Conservation (phyloP, 2,113 vertebrate species). For the Baryphthengus martii region DNA sequence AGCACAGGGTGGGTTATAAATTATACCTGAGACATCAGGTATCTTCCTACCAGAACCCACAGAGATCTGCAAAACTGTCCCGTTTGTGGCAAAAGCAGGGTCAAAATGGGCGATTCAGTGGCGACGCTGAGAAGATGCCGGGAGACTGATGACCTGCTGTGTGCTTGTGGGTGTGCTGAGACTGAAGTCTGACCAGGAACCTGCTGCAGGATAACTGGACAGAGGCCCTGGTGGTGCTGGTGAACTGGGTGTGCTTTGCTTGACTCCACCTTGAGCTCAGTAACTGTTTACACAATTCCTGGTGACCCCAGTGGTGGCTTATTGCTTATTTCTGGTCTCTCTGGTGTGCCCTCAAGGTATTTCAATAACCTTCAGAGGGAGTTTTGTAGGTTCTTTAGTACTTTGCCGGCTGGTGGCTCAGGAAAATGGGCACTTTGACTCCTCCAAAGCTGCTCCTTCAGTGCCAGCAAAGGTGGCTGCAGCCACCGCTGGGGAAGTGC, state of each 20-base stretch:
- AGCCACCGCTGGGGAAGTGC: fast-evolving
- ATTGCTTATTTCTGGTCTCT: too few relatives aligned
- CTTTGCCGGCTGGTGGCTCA: background rate
- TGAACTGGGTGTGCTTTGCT: background rate
- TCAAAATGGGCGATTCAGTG: fast-evolving
- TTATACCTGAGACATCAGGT: too few relatives aligned
- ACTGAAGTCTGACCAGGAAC: background rate
- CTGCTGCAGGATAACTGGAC: background rate
- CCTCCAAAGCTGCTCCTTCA: background rate
- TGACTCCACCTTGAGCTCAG: fast-evolving
- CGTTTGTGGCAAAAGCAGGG: background rate
- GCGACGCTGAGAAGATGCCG: background rate
- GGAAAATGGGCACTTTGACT: fast-evolving
- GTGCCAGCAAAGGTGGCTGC: background rate
- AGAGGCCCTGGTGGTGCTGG: background rate
- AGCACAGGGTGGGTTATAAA: background rate
- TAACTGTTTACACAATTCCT: fast-evolving
- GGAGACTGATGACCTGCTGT: too few relatives aligned
- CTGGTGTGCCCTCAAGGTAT: background rate
- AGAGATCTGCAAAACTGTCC: too few relatives aligned
- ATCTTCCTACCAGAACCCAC: background rate
- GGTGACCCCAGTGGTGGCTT: background rate
- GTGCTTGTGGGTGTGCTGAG: background rate
- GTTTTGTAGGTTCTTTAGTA: background rate
- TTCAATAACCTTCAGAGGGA: background rate